Evolutionary conservation across 2,888 invertebrate genomes (phyloP).

Genomic region (Brenthis ino): DNA sequence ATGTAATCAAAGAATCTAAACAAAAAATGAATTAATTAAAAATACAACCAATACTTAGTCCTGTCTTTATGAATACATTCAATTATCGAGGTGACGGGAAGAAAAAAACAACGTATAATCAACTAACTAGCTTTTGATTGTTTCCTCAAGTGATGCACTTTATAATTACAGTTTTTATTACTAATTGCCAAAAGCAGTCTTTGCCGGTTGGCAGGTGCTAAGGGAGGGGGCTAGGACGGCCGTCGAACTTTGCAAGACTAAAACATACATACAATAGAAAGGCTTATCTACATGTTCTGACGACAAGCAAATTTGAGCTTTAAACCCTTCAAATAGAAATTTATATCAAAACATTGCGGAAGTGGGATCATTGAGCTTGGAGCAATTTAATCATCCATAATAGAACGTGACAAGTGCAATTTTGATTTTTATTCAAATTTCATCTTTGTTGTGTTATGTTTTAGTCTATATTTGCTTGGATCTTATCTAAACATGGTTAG

Average conservation of each 20-base stretch:
- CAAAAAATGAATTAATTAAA: too few species aligned
- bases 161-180: constrained; percentile 63
- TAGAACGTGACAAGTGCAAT: constrained; percentile 52
- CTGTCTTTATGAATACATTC: constrained; percentile 1
- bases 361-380: constrained; percentile 78
- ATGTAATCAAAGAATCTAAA: too few species aligned
- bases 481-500: constrained; percentile 50
- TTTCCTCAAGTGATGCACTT: constrained; percentile 58
- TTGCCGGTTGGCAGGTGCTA: constrained; percentile 57
- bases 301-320: constrained; percentile 47
- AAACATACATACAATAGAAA: constrained; percentile 41
- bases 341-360: constrained; percentile 50
- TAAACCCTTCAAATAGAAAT: constrained; percentile 47
- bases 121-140: constrained; percentile 41
- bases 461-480: constrained; percentile 43
- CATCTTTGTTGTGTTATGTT: constrained; percentile 36
- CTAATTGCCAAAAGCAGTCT: constrained; percentile 72
- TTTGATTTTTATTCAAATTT: constrained; percentile 38
- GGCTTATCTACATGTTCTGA: constrained; percentile 47
- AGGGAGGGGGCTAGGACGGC: constrained; percentile 74
- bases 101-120: constrained; percentile 27
- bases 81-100: constrained; percentile 27
- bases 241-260: constrained; percentile 67
- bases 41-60: neutral
- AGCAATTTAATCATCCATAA: constrained; percentile 61